Evolutionary conservation across 2,888 invertebrate species (phyloP), one percentile per base, ranked within the genome.

Genomic region (Carcina quercana): DNA sequence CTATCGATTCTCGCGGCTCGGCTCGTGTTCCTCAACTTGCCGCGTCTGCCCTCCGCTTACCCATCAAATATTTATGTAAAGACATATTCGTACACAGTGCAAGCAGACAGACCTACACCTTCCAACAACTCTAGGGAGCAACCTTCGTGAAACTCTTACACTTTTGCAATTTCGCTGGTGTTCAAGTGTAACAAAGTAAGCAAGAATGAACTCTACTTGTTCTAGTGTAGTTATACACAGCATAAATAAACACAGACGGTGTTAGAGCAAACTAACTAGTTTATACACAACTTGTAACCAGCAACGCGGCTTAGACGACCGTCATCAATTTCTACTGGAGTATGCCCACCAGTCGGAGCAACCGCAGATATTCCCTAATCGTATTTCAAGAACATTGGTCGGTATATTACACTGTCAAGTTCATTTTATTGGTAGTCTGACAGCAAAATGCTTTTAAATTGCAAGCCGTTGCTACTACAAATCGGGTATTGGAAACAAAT

Each of bases 51-150:
- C 39, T 45, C 42, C 40, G 43, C 35, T 42, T 41, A 38, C 38
- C 50, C 63, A 71, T 71, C 57, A 64, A 71, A 71, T 71, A 73
- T 72, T 71, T 66, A 73, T n/a, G n/a, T 65, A 53, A 53, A 50
- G 43, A 45, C 47, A 46, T 50, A 50, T 61, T 55, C 52, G 50
- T 47, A 51, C 43, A n/a, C 25, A 14, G 4, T 17, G 29, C 15
- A 10, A 43, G 43, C 42, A 38, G 50, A 48, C 54, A 51, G 52
- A 52, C 53, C 47, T 48, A 42, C 40, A 34, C 43, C 45, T 43
- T 22, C 26, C n/a, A 12, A 28, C 19, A 14, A 8, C 10, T 26
- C 19, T 19, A 14, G 15, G 12, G 15, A n/a, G n/a, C n/a, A n/a
- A n/a, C n/a, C n/a, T n/a, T n/a, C n/a, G n/a, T n/a, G n/a, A n/a